These are phyloP conservation scores for Hyles euphorbiae DNA, from an alignment of 1,140 invertebrate genomes.

Conservation along the genomic window DNA sequence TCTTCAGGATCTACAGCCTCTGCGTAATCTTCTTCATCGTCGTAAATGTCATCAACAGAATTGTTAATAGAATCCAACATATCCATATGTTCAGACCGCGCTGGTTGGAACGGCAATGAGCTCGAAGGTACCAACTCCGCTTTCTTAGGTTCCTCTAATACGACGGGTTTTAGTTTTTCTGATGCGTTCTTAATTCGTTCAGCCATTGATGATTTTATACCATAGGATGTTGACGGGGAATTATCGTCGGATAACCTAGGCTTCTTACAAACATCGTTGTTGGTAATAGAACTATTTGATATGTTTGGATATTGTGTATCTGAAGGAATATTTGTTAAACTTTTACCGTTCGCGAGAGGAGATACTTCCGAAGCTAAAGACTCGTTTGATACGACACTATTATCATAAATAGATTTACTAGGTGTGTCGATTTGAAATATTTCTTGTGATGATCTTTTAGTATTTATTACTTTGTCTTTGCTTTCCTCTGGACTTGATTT, in stretches of 20 bases:
- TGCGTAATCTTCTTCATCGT: constrained; percentile 41
- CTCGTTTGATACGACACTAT: constrained; percentile 35
- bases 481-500: not conserved
- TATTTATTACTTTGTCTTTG: constrained; percentile 6
- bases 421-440: constrained; percentile 17
- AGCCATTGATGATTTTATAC: constrained; percentile 51
- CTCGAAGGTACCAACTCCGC: constrained; percentile 41
- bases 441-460: constrained; percentile 1
- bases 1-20: constrained; percentile 42
- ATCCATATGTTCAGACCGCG: constrained; percentile 9
- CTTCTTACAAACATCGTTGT: constrained; percentile 62
- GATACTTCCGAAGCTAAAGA: constrained; percentile 39
- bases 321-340: constrained; percentile 25
- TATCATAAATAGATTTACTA: constrained; percentile 36
- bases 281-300: constrained; percentile 32
- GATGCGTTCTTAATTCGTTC: constrained; percentile 57
- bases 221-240: constrained; percentile 22
- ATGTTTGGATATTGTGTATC: constrained; percentile 25
- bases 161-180: constrained; percentile 55
- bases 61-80: too few species aligned
- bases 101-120: constrained; percentile 59
- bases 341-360: constrained; percentile 33
- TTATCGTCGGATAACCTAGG: constrained; percentile 36
- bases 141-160: constrained; percentile 29
- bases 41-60: constrained; percentile 18